These are phyloP conservation scores for Andrena cerasifolii DNA, from an alignment of 1,140 invertebrate species.

Conservation along the genomic window DNA sequence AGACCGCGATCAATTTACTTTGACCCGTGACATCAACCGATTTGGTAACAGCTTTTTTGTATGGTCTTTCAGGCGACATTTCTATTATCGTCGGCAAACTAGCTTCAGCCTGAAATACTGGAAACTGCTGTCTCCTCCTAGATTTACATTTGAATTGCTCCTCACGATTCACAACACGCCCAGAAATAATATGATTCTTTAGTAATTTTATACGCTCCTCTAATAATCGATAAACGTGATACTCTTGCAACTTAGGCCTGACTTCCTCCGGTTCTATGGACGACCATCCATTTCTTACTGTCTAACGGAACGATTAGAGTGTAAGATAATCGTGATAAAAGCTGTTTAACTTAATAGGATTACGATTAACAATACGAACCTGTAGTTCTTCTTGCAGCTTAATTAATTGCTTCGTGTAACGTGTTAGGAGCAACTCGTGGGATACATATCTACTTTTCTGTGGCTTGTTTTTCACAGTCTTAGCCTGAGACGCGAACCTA, in stretches of 20 bases:
- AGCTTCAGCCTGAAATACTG: background rate
- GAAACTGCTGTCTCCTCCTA: conserved; percentile 35
- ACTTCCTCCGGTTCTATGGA: conserved; percentile 31
- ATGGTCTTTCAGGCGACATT: conserved; percentile 41
- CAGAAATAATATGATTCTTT: conserved; percentile 52
- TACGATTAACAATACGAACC: conserved; percentile 52
- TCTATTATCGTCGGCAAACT: conserved; percentile 59
- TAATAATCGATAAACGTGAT: conserved; percentile 27
- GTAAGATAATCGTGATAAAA: background rate
- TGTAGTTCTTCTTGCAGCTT: conserved; percentile 79
- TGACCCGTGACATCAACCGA: conserved; percentile 23
- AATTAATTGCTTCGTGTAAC: conserved; percentile 80
- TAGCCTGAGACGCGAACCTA: conserved; percentile 87
- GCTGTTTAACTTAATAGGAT: background rate
- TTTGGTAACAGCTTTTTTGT: conserved; percentile 24
- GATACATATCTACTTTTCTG: conserved; percentile 87
- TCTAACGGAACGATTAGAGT: conserved; percentile 36
- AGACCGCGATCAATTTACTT: conserved; percentile 41
- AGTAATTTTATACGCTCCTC: conserved; percentile 46
- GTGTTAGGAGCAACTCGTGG: conserved; percentile 85
- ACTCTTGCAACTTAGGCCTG: conserved; percentile 48
- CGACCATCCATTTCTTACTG: conserved; percentile 27
- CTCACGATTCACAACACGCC: conserved; percentile 5
- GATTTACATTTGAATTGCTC: conserved; percentile 37
- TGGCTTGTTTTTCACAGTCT: conserved; percentile 87